phyloP scores from a whole-genome alignment of 1,140 invertebrate genomes.

The Drosophila auraria region DNA sequence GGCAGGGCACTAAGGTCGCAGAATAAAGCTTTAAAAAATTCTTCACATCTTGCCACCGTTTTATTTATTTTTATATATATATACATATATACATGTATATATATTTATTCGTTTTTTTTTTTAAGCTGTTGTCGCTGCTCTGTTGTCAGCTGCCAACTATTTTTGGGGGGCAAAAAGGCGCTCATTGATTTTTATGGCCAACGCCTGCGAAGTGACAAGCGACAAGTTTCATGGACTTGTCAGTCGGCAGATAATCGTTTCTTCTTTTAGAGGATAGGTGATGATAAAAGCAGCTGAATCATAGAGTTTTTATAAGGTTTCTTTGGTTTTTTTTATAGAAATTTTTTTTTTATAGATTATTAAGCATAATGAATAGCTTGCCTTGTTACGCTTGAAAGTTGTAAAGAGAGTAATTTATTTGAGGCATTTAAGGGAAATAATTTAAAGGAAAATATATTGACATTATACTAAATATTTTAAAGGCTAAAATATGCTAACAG shows the following conservation, averaged over 20 bases:
- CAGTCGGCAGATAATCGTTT: constrained; percentile 47
- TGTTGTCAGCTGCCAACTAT: constrained; percentile 73
- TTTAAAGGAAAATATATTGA: background rate
- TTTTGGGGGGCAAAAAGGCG: constrained; percentile 45
- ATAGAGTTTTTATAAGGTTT: constrained; percentile 26
- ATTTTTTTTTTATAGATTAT: constrained; percentile 10
- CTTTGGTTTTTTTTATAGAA: too few species aligned
- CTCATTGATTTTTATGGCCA: constrained; percentile 80
- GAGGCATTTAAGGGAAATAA: background rate
- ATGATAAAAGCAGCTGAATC: constrained; percentile 15
- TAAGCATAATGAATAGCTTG: constrained; percentile 2
- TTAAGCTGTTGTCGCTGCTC: constrained; percentile 9
- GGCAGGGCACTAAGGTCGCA: constrained; percentile 56
- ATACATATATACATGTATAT: background rate
- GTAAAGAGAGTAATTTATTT: background rate
- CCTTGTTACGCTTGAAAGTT: background rate
- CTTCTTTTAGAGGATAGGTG: constrained; percentile 4
- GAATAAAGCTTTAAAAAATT: constrained; percentile 68
- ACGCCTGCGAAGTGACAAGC: constrained; percentile 62
- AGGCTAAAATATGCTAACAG: too few species aligned
- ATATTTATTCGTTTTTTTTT: constrained; percentile 39
- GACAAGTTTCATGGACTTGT: constrained; percentile 48
- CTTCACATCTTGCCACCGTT: constrained; percentile 55
- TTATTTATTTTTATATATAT: constrained; percentile 28
- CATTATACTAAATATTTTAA: too few species aligned